Conservation (phyloP, 2,797 vertebrate genomes). For the Carcharodon carcharias region DNA sequence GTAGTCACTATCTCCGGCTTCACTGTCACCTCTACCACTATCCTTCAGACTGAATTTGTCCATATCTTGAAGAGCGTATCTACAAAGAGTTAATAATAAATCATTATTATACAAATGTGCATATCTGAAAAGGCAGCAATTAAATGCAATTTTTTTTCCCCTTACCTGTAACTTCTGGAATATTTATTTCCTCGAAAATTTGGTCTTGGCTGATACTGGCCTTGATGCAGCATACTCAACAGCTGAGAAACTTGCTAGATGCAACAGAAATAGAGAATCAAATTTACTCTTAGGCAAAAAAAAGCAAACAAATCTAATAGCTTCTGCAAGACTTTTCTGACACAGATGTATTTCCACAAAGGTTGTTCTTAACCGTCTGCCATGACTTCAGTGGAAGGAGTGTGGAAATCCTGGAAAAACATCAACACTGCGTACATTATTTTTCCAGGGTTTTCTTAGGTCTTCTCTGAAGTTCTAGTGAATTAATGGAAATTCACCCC, state of each 20-base stretch:
- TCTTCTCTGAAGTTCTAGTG: background rate
- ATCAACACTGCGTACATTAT: background rate
- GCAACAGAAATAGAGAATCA: slow-evolving; percentile 41
- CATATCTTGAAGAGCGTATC: slow-evolving; percentile 95
- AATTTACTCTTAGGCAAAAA: background rate
- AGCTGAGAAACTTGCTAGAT: slow-evolving; percentile 98
- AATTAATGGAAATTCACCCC: background rate
- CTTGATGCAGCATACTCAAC: slow-evolving; percentile 98
- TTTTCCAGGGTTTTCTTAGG: background rate
- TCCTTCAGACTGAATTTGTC: slow-evolving; percentile 98
- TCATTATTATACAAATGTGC: background rate
- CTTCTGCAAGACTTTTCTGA: background rate
- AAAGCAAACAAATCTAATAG: background rate
- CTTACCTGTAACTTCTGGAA: slow-evolving; percentile 95
- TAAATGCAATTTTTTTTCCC: background rate
- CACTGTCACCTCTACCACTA: slow-evolving; percentile 93
- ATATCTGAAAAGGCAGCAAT: background rate
- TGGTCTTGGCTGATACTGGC: slow-evolving; percentile 95
- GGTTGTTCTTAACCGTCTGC: background rate
- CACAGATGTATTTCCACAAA: background rate
- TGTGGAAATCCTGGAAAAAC: background rate
- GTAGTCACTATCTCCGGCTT: slow-evolving; percentile 96
- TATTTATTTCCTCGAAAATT: slow-evolving; percentile 99
- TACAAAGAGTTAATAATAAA: slow-evolving; percentile 50
- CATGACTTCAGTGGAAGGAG: background rate